Evolutionary conservation across 2,888 invertebrate species (phyloP).

Genomic region (Dione vanillae): DNA sequence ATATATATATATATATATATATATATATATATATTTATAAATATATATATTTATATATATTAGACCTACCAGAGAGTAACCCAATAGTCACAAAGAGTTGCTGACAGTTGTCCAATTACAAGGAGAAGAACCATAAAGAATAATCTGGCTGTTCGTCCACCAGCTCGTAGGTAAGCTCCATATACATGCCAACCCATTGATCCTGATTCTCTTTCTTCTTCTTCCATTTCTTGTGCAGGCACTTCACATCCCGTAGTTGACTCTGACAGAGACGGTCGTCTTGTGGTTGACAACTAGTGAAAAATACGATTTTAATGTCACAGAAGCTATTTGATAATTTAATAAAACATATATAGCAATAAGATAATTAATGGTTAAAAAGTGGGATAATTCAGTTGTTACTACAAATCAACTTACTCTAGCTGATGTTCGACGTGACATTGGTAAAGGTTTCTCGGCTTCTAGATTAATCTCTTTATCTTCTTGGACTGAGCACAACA

Average conservation of each 20-base stretch:
- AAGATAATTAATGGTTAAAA: background rate
- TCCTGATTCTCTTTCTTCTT: conserved; percentile 86
- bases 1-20: too few species aligned
- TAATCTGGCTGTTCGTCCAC: conserved; percentile 83
- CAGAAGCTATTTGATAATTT: background rate
- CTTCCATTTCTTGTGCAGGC: conserved; percentile 83
- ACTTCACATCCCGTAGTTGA: conserved; percentile 71
- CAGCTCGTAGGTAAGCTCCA: conserved; percentile 85
- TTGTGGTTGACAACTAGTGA: conserved; percentile 73
- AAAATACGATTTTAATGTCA: background rate
- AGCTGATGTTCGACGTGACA: conserved; percentile 72
- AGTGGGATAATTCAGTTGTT: background rate
- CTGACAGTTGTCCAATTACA: conserved; percentile 86
- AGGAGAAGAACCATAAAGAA: conserved; percentile 82
- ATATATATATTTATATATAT: too few species aligned
- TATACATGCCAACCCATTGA: conserved; percentile 87
- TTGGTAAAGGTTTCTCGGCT: conserved; percentile 62
- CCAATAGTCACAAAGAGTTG: conserved; percentile 90
- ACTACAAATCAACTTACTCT: conserved; percentile 55
- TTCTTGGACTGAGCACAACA: conserved; percentile 79
- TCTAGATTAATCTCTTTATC: conserved; percentile 70
- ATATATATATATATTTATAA: too few species aligned
- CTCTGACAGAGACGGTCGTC: conserved; percentile 76
- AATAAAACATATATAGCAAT: background rate
- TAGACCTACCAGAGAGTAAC: conserved; percentile 87